phyloP scores from a whole-genome alignment of 2,888 invertebrate species.

The Pheosia gnoma region DNA sequence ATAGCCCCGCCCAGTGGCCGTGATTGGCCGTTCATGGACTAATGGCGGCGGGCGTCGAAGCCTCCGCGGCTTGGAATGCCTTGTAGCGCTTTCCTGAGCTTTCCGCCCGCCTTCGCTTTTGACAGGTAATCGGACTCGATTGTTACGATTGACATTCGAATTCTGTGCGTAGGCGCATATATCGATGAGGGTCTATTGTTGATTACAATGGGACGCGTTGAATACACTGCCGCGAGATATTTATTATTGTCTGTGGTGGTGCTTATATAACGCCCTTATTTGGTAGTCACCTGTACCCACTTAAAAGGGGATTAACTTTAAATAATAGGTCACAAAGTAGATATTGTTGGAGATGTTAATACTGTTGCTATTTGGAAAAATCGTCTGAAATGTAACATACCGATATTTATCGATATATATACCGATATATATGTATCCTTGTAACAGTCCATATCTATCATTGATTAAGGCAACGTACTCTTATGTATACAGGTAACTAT shows the following conservation, averaged over 20 bases:
- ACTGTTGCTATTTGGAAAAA: too few relatives aligned
- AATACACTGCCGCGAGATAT: conserved; percentile 10
- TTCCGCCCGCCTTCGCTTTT: conserved; percentile 69
- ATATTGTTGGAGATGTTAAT: too few relatives aligned
- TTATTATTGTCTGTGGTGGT: conserved; percentile 8
- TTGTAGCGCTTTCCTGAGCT: conserved; percentile 62
- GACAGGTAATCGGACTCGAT: conserved; percentile 67
- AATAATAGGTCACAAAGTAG: not conserved
- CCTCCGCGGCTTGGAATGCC: conserved; percentile 53
- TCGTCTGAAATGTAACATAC: too few relatives aligned
- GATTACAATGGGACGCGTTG: conserved; percentile 39
- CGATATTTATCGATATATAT: too few relatives aligned
- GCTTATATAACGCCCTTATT: conserved; percentile 8
- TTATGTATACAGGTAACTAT: too few relatives aligned
- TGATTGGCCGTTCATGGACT: conserved; percentile 62
- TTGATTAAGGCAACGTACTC: too few relatives aligned
- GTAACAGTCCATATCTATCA: too few relatives aligned
- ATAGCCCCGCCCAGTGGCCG: conserved; percentile 57
- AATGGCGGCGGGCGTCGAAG: conserved; percentile 64
- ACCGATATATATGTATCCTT: too few relatives aligned
- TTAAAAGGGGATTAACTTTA: not conserved
- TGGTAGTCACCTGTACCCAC: conserved; percentile 2
- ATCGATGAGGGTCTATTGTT: conserved; percentile 62
- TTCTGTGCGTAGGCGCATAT: conserved; percentile 68
- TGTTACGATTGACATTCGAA: conserved; percentile 62